Percentiles rank a stretch among this genome's conserved stretches.
Evolutionary conservation across 2,888 invertebrate species (phyloP).

Genomic region (Rosalia funebris): DNA sequence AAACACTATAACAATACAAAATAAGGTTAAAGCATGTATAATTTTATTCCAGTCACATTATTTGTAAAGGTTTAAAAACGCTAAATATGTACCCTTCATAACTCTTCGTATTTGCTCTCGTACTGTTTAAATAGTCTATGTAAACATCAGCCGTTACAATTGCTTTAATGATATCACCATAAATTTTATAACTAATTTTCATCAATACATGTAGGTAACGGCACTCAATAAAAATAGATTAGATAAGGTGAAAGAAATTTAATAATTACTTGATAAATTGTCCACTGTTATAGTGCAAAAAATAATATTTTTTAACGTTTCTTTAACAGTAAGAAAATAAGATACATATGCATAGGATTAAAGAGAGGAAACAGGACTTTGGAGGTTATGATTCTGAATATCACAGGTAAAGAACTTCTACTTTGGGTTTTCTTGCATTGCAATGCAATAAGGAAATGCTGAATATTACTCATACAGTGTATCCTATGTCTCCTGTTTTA

Average conservation of each 20-base stretch:
- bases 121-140: conserved; percentile 40
- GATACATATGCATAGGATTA: no score
- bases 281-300: background rate
- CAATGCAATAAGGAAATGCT: no score
- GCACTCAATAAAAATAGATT: conserved; percentile 26
- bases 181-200: conserved; percentile 41
- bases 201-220: conserved; percentile 33
- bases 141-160: conserved; percentile 43
- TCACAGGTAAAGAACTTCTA: no score
- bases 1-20: conserved; percentile 39
- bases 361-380: no score
- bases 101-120: conserved; percentile 42
- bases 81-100: conserved; percentile 43
- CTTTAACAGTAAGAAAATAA: background rate
- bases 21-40: conserved; percentile 38
- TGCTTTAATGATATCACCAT: conserved; percentile 37
- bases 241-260: conserved; percentile 23
- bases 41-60: conserved; percentile 41
- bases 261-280: background rate
- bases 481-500: no score
- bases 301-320: background rate
- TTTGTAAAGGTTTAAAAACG: conserved; percentile 44
- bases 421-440: no score
- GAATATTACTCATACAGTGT: no score
- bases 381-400: no score